These are phyloP conservation scores for Uropsilus gracilis DNA, from an alignment of 2,113 vertebrate species.

Conservation along the genomic window DNA sequence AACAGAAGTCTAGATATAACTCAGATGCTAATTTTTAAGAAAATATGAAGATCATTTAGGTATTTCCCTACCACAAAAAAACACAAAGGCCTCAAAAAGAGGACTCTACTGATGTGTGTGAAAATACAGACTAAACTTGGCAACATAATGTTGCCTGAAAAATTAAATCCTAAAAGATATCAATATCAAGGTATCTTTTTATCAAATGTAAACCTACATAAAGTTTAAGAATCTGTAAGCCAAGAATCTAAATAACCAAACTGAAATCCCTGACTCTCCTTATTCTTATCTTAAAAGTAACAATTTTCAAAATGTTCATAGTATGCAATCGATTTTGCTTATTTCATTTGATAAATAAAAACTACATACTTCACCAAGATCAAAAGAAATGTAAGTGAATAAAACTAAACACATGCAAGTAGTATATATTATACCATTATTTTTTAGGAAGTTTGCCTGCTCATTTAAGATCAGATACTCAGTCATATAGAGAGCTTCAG, in stretches of 20 bases:
- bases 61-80: background rate
- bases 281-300: constrained; percentile 6
- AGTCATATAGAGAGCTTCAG: constrained; percentile 18
- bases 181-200: background rate
- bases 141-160: background rate
- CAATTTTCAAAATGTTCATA: constrained; percentile 11
- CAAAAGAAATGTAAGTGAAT: constrained; percentile 34
- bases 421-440: background rate
- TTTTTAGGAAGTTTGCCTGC: background rate
- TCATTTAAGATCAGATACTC: background rate
- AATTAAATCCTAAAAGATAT: constrained; percentile 31
- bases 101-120: background rate
- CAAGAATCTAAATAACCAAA: constrained; percentile 50
- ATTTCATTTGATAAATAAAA: constrained; percentile 20
- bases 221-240: constrained; percentile 26
- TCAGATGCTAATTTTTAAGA: background rate
- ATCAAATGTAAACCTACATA: constrained; percentile 43
- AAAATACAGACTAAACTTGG: background rate
- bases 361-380: background rate
- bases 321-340: background rate
- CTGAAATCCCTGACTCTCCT: background rate
- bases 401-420: background rate
- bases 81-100: background rate
- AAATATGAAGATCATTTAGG: background rate
- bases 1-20: background rate